A percentile compares a stretch with the other conserved stretches of the same genome.
Evolutionary conservation across 2,113 vertebrate species (phyloP).

Genomic region (Mesocricetus auratus): DNA sequence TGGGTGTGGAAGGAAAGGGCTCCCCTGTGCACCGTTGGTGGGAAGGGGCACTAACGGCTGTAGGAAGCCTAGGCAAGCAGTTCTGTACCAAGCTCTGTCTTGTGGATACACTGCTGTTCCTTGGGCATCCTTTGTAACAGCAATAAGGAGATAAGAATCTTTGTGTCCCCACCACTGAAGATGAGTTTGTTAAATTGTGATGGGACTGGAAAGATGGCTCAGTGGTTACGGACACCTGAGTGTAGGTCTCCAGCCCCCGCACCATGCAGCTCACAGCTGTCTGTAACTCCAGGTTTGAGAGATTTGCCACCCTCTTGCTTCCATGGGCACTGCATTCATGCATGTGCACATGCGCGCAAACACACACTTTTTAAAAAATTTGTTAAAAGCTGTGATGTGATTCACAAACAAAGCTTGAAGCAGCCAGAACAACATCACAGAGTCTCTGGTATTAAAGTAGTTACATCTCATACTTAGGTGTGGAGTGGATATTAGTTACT

Average conservation of each 20-base stretch:
- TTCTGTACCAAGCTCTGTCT: background rate
- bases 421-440: background rate
- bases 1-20: background rate
- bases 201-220: background rate
- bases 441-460: background rate
- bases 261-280: background rate
- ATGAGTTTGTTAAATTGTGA: too few relatives aligned
- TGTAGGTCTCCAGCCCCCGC: too few relatives aligned
- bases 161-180: background rate
- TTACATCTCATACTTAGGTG: background rate
- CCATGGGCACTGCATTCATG: background rate
- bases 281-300: background rate
- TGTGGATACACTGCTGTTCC: background rate
- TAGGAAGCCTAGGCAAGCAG: background rate
- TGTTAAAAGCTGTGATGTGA: background rate
- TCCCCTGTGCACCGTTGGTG: background rate
- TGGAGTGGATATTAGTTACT: conserved; percentile 1
- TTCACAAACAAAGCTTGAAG: background rate
- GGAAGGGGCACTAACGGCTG: background rate
- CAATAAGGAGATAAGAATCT: background rate
- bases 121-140: background rate
- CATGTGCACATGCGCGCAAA: background rate
- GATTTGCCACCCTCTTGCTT: too few relatives aligned
- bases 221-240: background rate
- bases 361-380: background rate